Percentiles rank a stretch among this genome's conserved stretches.
Evolutionary conservation across 2,888 invertebrate genomes (phyloP).

Genomic region (Arrhopalites spinosus): DNA sequence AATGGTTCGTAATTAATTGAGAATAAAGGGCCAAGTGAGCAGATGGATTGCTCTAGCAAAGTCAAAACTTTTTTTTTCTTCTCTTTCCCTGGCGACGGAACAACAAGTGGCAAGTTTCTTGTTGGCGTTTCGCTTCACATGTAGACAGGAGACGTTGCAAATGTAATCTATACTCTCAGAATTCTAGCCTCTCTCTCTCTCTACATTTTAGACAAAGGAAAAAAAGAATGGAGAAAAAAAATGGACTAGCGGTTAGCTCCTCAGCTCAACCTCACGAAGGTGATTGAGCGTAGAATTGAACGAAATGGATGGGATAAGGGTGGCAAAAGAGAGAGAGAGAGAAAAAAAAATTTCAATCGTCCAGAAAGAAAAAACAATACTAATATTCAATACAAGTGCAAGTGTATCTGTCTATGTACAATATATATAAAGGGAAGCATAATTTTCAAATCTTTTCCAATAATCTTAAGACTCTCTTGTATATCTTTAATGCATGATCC

Average conservation of each 20-base stretch:
- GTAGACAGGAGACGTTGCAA: background rate
- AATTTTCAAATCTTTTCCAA: background rate
- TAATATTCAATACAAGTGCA: constrained; percentile 2
- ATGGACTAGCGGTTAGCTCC: background rate
- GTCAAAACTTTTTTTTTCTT: background rate
- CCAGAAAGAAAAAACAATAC: background rate
- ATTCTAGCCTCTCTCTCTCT: too few species aligned
- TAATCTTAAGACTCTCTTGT: background rate
- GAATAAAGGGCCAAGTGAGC: constrained; percentile 13
- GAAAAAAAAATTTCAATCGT: background rate
- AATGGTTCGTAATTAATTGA: constrained; percentile 26
- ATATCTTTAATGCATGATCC: constrained; percentile 13
- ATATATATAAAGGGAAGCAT: background rate
- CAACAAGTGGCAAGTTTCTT: constrained; percentile 22
- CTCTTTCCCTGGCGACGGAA: background rate
- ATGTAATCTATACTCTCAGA: too few species aligned
- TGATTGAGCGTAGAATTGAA: background rate
- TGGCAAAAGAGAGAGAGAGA: background rate
- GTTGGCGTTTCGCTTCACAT: background rate
- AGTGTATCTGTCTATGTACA: background rate
- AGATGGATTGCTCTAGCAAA: constrained; percentile 4
- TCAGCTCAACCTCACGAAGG: background rate
- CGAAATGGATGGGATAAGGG: background rate
- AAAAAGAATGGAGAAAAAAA: background rate
- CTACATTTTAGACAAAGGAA: background rate